Conservation (phyloP, 2,113 vertebrate species). For the Acrocephalus kingi region DNA sequence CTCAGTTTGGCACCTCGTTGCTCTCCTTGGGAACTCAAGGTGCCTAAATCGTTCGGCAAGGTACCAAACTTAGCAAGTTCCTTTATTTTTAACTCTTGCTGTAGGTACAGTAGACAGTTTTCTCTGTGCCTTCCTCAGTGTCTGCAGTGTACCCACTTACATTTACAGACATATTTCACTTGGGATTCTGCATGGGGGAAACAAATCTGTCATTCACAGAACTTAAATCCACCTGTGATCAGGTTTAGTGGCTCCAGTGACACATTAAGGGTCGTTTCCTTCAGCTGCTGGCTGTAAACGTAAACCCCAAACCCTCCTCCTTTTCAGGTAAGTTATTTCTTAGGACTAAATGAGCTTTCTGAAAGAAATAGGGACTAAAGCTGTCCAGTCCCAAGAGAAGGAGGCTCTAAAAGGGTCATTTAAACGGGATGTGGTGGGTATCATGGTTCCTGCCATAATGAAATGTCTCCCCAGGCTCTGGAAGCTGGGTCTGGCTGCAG, state of each 20-base stretch:
- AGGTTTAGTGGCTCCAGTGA: not conserved
- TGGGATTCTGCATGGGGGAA: not conserved
- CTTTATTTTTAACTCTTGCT: not conserved
- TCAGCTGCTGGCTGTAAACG: not conserved
- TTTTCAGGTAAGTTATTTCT: not conserved
- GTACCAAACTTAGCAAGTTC: too few species aligned
- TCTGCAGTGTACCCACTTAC: not conserved
- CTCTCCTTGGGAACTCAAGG: not conserved
- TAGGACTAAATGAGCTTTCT: not conserved
- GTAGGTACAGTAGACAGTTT: not conserved
- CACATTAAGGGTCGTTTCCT: not conserved
- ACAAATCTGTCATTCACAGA: not conserved
- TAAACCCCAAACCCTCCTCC: not conserved
- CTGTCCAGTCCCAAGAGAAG: not conserved
- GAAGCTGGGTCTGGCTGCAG: not conserved
- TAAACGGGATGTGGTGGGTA: too few species aligned
- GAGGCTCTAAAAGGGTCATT: not conserved
- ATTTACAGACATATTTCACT: not conserved
- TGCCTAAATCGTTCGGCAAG: not conserved
- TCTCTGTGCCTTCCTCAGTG: not conserved
- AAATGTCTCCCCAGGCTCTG: not conserved
- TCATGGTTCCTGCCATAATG: not conserved
- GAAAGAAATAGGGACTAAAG: not conserved
- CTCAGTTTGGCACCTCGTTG: not conserved
- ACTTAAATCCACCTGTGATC: not conserved